These are phyloP conservation scores for Anguilla rostrata DNA, from an alignment of 2,113 vertebrate genomes.

Conservation along the genomic window DNA sequence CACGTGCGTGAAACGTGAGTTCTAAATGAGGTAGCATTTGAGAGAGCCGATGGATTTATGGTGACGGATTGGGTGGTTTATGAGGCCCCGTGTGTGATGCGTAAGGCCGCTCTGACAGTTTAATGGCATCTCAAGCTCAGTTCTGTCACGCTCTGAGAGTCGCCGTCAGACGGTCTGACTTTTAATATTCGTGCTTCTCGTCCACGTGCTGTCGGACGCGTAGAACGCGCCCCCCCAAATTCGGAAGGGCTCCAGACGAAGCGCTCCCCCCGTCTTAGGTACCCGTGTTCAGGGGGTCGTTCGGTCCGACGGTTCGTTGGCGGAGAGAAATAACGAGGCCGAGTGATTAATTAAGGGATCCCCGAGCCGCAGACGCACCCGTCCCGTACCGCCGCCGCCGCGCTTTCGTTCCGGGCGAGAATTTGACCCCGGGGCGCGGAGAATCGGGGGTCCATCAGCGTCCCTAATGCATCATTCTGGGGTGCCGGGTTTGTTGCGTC, in stretches of 20 bases:
- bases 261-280: too few species aligned
- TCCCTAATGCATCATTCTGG: too few species aligned
- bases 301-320: neutral
- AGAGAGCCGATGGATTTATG: too few species aligned
- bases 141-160: constrained; percentile 20
- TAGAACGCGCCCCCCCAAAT: neutral
- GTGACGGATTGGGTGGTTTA: too few species aligned
- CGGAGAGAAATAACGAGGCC: neutral
- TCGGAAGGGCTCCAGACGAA: neutral
- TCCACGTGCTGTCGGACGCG: neutral
- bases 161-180: neutral
- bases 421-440: neutral
- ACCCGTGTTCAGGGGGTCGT: neutral
- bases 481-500: neutral
- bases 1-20: too few species aligned
- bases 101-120: neutral
- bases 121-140: constrained; percentile 35
- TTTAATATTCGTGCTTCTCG: neutral
- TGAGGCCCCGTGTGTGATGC: too few species aligned
- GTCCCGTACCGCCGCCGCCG: neutral
- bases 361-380: neutral
- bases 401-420: neutral
- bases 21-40: too few species aligned
- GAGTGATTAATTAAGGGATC: neutral
- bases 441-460: neutral